phyloP scores from a whole-genome alignment of 2,113 vertebrate species.

The Melierax canorus region DNA sequence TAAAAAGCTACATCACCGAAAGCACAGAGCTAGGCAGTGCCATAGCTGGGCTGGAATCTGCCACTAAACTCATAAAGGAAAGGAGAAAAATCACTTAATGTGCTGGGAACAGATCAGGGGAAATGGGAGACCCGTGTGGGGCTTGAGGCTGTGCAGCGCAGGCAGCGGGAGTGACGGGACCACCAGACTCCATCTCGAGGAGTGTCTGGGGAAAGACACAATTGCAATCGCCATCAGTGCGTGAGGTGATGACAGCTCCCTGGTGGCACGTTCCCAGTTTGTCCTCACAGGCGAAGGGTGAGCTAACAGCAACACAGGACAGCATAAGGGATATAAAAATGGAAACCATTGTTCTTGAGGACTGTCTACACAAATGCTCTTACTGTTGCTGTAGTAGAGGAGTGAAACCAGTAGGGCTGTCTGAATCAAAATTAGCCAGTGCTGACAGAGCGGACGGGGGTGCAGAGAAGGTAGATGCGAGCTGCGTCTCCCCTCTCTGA shows the following conservation, averaged over 20 bases:
- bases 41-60: neutral
- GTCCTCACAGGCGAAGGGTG: fast-evolving
- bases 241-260: neutral
- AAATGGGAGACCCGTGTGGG: fast-evolving
- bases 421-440: neutral
- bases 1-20: fast-evolving
- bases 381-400: neutral
- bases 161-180: fast-evolving
- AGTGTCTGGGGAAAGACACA: neutral
- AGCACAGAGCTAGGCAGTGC: neutral
- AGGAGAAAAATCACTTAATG: neutral
- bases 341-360: neutral
- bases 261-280: neutral
- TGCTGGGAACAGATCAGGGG: neutral
- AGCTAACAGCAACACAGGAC: neutral
- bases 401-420: neutral
- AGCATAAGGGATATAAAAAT: neutral
- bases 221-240: fast-evolving
- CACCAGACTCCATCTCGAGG: fast-evolving
- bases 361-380: neutral
- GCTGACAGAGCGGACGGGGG: neutral
- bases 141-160: neutral
- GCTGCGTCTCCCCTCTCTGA: neutral
- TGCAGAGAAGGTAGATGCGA: neutral
- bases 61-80: neutral